A percentile compares a stretch with the other conserved stretches of the same genome.
phyloP scores from a whole-genome alignment of 2,797 vertebrate species.

The Sebastes hubbsi region DNA sequence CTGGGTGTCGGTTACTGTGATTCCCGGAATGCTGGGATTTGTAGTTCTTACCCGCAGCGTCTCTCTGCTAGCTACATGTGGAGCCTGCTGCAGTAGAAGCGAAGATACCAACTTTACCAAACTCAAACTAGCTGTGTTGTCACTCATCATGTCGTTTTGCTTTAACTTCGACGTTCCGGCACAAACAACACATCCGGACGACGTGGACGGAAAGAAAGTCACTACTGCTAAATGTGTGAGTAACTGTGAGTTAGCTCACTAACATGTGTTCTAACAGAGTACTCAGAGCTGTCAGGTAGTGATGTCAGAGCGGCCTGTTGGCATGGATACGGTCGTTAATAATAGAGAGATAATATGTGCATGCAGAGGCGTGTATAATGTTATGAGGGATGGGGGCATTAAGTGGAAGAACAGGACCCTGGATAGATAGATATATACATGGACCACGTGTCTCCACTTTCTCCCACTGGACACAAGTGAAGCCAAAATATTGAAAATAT shows the following conservation, averaged over 20 bases:
- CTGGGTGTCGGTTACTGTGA: rapidly evolving
- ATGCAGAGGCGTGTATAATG: neutral
- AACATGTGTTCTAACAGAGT: neutral
- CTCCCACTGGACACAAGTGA: neutral
- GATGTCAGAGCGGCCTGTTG: neutral
- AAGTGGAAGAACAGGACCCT: neutral
- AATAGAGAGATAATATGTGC: neutral
- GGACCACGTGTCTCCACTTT: neutral
- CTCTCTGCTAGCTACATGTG: constrained; percentile 39
- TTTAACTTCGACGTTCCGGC: constrained; percentile 81
- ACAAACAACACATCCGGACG: constrained; percentile 4
- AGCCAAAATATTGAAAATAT: too few species aligned
- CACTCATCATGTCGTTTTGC: constrained; percentile 78
- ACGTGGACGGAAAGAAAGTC: constrained; percentile 25
- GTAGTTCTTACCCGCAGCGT: constrained; percentile 34
- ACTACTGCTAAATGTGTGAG: constrained; percentile 51
- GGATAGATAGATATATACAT: neutral
- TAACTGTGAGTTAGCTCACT: constrained; percentile 19
- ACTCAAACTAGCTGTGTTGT: neutral
- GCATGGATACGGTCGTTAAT: neutral
- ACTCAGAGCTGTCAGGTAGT: neutral
- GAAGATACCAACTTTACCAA: neutral
- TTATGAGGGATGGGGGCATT: neutral
- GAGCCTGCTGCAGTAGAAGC: neutral
- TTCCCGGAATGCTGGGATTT: constrained; percentile 53